Evolutionary conservation across 2,888 invertebrate genomes (phyloP).

Genomic region (Nomada ruficornis): DNA sequence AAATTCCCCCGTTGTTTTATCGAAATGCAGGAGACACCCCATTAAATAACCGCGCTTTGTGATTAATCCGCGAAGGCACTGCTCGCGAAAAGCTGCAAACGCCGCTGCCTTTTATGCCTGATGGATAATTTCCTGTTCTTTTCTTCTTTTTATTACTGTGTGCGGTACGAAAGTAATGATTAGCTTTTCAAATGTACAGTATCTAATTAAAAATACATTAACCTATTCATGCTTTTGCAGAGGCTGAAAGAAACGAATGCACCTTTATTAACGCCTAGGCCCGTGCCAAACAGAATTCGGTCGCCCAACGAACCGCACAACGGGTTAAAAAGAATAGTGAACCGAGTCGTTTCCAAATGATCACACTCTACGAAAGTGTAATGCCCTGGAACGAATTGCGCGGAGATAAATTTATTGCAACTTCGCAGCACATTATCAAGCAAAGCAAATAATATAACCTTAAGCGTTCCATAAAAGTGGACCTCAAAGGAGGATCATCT

Average conservation of each 20-base stretch:
- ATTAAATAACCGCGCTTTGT: conserved; percentile 3
- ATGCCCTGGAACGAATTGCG: not conserved
- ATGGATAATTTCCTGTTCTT: too few species aligned
- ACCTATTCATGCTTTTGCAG: not conserved
- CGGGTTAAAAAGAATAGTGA: not conserved
- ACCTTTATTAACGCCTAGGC: not conserved
- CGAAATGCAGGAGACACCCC: conserved; percentile 1
- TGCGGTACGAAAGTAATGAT: too few species aligned
- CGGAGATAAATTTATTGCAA: not conserved
- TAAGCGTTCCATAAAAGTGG: not conserved
- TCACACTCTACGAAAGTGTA: not conserved
- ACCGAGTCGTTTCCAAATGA: not conserved
- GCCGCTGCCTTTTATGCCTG: not conserved
- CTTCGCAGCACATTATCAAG: not conserved
- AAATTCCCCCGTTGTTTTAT: conserved; percentile 24
- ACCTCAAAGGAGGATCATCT: too few species aligned
- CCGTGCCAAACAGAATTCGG: too few species aligned
- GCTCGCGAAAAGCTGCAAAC: not conserved
- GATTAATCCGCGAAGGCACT: conserved; percentile 10
- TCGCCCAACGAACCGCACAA: too few species aligned
- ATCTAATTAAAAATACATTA: too few species aligned
- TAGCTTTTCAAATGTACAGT: too few species aligned
- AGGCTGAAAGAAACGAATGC: not conserved
- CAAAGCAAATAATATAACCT: not conserved
- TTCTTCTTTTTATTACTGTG: too few species aligned